phyloP scores from a whole-genome alignment of 2,888 invertebrate species.

The Encarsia formosa region DNA sequence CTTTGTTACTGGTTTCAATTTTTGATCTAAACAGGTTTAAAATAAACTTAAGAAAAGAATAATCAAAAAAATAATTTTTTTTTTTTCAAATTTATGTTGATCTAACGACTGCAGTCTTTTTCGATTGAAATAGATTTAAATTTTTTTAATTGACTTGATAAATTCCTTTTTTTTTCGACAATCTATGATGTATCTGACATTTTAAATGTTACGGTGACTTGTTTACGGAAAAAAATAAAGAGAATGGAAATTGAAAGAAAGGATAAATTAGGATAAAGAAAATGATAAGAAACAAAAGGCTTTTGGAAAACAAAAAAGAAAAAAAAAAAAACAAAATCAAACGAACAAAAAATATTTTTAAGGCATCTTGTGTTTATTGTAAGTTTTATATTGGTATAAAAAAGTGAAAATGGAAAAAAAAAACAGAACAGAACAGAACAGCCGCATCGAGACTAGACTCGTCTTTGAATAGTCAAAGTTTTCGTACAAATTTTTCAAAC shows the following conservation, averaged over 20 bases:
- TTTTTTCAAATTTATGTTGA: too few species aligned
- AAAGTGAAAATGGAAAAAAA: constrained; percentile 43
- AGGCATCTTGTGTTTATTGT: constrained; percentile 36
- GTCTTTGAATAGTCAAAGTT: not conserved
- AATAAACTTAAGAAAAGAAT: too few species aligned
- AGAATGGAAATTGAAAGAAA: not conserved
- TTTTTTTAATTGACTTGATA: too few species aligned
- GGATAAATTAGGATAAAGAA: not conserved
- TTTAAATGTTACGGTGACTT: not conserved
- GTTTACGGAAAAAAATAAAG: not conserved
- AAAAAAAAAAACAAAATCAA: constrained; percentile 15
- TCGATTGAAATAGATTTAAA: too few species aligned
- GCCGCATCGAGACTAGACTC: not conserved
- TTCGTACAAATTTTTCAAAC: too few species aligned
- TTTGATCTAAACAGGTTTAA: too few species aligned
- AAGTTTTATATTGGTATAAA: constrained; percentile 42
- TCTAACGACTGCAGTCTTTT: too few species aligned
- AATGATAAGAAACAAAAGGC: not conserved
- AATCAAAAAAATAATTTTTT: too few species aligned
- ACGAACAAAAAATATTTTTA: constrained; percentile 26
- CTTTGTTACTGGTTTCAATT: too few species aligned
- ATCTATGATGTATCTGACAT: too few species aligned
- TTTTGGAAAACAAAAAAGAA: not conserved
- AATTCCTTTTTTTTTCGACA: too few species aligned
- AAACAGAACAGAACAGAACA: constrained; percentile 20